phyloP scores from a whole-genome alignment of 2,888 invertebrate genomes.

The Allacma fusca region DNA sequence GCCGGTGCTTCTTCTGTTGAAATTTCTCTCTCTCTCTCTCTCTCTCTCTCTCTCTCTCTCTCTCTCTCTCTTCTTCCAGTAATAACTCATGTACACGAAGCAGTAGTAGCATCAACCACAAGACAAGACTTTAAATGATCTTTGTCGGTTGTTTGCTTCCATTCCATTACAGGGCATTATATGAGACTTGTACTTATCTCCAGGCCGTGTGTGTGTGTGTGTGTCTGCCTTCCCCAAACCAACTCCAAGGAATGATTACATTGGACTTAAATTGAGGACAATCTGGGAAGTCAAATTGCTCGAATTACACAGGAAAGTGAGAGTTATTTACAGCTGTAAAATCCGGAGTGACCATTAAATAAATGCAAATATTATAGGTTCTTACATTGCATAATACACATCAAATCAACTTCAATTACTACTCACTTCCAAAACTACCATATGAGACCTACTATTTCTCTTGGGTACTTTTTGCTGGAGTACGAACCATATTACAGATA shows the following conservation, averaged over 20 bases:
- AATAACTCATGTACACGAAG: conserved; percentile 16
- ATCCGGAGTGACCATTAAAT: not conserved
- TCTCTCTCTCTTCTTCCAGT: not conserved
- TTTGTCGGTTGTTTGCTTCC: not conserved
- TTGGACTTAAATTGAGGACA: not conserved
- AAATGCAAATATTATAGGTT: conserved; percentile 8
- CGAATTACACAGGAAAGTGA: not conserved
- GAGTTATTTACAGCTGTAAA: not conserved
- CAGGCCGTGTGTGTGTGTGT: not conserved
- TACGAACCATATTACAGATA: no score
- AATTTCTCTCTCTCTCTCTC: conserved; percentile 23
- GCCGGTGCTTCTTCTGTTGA: conserved; percentile 18
- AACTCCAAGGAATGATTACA: not conserved
- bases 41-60: conserved; percentile 14
- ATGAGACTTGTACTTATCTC: conserved; percentile 7
- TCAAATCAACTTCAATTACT: not conserved
- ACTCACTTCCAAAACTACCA: no score
- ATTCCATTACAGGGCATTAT: not conserved
- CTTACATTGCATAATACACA: not conserved
- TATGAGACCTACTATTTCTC: no score
- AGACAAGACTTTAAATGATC: conserved; percentile 7
- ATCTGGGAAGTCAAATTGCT: not conserved
- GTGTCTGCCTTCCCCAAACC: no score
- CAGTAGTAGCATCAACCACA: conserved; percentile 1
- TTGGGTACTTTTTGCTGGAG: no score